These are phyloP conservation scores for Rotaria magnacalcarata DNA, from an alignment of 2,888 invertebrate genomes.

Conservation along the genomic window DNA sequence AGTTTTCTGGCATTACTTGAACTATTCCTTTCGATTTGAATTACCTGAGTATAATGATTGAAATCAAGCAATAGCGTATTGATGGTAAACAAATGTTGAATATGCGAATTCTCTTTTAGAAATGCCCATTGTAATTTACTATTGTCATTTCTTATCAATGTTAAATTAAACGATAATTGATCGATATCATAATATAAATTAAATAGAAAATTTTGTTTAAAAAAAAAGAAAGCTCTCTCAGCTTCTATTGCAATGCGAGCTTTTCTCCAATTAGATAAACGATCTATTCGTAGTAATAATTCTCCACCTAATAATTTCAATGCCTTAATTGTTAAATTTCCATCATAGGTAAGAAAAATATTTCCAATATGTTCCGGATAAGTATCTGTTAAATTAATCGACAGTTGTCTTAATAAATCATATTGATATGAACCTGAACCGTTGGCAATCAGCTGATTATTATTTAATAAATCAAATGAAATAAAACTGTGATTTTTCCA, in stretches of 20 bases:
- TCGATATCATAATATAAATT: background rate
- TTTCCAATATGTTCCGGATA: background rate
- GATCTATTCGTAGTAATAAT: background rate
- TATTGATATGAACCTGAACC: background rate
- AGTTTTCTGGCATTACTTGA: no score
- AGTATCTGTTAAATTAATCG: background rate
- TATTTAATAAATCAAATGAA: background rate
- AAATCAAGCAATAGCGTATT: background rate
- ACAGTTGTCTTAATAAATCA: background rate
- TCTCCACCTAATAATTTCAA: background rate
- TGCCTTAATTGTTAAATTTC: background rate
- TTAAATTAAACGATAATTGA: background rate
- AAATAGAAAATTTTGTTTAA: background rate
- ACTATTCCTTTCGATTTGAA: no score
- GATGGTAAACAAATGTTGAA: background rate
- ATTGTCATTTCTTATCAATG: background rate
- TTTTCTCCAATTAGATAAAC: background rate
- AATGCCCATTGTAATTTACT: background rate
- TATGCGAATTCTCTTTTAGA: background rate
- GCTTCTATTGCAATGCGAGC: background rate
- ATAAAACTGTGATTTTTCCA: background rate
- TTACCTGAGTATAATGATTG: background rate
- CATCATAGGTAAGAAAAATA: background rate
- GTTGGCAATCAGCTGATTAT: background rate
- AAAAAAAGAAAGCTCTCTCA: background rate